Evolutionary conservation across 2,113 vertebrate species (phyloP).

Genomic region (Penelope pileata): DNA sequence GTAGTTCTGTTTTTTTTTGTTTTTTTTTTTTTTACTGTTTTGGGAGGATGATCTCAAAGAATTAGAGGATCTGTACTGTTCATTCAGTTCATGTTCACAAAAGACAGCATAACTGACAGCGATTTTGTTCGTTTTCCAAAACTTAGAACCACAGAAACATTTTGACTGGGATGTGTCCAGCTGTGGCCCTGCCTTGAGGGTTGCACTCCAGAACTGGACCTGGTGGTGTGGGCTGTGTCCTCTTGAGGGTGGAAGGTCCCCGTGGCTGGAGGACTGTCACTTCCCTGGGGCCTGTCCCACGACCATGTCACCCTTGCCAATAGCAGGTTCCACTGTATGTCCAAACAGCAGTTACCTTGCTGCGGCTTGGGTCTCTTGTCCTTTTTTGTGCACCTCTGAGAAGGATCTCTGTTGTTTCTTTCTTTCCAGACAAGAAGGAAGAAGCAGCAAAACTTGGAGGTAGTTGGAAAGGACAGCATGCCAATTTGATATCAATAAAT

Average conservation of each 20-base stretch:
- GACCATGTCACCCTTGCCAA: background rate
- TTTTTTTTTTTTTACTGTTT: background rate
- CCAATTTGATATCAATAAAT: background rate
- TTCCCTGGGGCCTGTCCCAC: background rate
- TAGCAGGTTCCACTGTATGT: background rate
- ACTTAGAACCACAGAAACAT: background rate
- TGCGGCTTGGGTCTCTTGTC: background rate
- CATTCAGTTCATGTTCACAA: background rate
- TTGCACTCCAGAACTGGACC: background rate
- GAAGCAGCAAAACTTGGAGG: background rate
- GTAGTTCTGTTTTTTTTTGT: background rate
- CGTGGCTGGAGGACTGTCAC: background rate
- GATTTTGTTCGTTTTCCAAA: background rate
- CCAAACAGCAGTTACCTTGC: background rate
- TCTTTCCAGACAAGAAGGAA: background rate
- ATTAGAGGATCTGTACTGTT: background rate
- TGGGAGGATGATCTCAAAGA: background rate
- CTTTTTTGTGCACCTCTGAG: background rate
- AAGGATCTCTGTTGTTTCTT: background rate
- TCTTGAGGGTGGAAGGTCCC: background rate
- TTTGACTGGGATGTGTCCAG: background rate
- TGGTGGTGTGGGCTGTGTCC: background rate
- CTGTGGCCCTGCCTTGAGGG: background rate
- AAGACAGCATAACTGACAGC: background rate
- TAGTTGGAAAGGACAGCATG: background rate